Conservation (phyloP, 1,140 invertebrate genomes). For the Stratiolaelaps scimitus region DNA sequence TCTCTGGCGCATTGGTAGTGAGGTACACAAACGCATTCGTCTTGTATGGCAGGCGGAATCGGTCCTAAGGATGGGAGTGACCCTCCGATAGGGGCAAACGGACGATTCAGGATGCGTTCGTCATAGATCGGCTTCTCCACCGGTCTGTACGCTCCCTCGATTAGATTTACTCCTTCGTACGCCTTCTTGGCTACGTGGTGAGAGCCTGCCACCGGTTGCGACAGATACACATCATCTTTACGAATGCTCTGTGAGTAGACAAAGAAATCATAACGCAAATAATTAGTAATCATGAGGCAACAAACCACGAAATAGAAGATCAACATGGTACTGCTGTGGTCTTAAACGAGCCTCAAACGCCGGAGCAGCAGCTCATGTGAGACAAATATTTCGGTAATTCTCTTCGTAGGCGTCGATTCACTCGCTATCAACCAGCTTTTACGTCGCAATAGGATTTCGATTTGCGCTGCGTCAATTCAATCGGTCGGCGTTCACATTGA, state of each 20-base stretch:
- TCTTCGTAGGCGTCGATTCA: too few relatives aligned
- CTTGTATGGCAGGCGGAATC: background rate
- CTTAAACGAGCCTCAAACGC: too few relatives aligned
- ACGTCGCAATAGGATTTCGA: too few relatives aligned
- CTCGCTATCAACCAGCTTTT: too few relatives aligned
- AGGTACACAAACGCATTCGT: slow-evolving; percentile 14
- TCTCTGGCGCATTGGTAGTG: slow-evolving; percentile 14
- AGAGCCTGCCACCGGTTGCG: background rate
- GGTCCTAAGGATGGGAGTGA: background rate
- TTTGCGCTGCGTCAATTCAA: too few relatives aligned
- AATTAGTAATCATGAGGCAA: too few relatives aligned
- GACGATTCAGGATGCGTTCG: slow-evolving; percentile 1
- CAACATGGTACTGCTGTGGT: too few relatives aligned
- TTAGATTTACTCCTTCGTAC: background rate
- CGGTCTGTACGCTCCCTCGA: background rate
- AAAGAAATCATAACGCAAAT: too few relatives aligned
- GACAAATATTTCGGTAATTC: too few relatives aligned
- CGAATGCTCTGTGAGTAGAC: slow-evolving; percentile 25
- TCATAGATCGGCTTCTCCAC: background rate
- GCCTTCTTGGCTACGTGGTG: slow-evolving; percentile 2
- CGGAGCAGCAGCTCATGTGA: too few relatives aligned
- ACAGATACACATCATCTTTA: slow-evolving; percentile 3
- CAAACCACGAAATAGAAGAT: too few relatives aligned
- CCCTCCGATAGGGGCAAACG: background rate
- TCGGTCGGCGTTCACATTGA: too few relatives aligned